phyloP scores from a whole-genome alignment of 1,140 invertebrate species.

The Berghia stephanieae region DNA sequence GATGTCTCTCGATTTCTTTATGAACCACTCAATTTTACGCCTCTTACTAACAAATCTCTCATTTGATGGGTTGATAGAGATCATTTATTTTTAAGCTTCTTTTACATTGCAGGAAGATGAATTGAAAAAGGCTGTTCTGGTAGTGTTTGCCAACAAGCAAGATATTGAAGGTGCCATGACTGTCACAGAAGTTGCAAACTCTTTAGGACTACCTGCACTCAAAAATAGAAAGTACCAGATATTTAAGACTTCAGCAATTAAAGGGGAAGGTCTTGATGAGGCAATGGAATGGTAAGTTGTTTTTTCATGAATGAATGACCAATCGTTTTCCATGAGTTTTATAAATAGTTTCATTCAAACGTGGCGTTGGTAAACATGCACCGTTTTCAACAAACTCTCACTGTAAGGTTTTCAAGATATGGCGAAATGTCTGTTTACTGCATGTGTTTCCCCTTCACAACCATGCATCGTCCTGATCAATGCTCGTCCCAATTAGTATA shows the following conservation, averaged over 20 bases:
- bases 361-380: too few species aligned
- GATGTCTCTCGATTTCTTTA: too few species aligned
- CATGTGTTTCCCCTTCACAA: not conserved
- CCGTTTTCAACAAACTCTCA: too few species aligned
- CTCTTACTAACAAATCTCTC: not conserved
- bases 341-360: too few species aligned
- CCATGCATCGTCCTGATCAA: too few species aligned
- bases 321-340: too few species aligned
- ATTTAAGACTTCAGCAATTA: constrained; percentile 98
- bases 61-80: not conserved
- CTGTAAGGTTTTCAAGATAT: too few species aligned
- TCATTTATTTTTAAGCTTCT: constrained; percentile 35
- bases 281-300: constrained; percentile 93
- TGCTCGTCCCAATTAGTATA: too few species aligned
- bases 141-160: constrained; percentile 99
- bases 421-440: too few species aligned
- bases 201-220: constrained; percentile 90
- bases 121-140: constrained; percentile 90
- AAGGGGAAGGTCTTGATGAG: constrained; percentile 98
- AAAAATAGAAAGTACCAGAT: constrained; percentile 99
- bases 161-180: constrained; percentile 97
- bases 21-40: not conserved
- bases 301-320: not conserved
- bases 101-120: constrained; percentile 87
- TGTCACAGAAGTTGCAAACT: constrained; percentile 95